phyloP scores from a whole-genome alignment of 2,797 vertebrate species.

The Ibycter americanus region DNA sequence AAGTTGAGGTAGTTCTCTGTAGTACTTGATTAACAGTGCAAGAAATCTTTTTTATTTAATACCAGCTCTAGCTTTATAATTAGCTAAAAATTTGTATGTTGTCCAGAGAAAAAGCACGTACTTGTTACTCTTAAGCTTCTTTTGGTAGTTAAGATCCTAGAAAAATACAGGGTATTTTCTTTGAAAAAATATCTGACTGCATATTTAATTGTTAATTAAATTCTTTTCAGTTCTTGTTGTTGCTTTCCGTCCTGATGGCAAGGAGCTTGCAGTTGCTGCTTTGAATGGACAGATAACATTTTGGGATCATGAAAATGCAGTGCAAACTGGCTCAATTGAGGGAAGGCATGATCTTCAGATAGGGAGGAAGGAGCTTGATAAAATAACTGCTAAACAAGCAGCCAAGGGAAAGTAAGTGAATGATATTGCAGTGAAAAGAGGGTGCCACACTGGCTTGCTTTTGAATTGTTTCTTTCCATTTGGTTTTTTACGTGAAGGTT shows the following conservation, averaged over 20 bases:
- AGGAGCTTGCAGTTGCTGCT: slow-evolving; percentile 89
- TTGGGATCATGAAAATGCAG: slow-evolving; percentile 87
- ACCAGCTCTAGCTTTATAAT: neutral
- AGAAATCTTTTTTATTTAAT: neutral
- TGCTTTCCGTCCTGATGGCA: slow-evolving; percentile 89
- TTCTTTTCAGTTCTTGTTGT: slow-evolving; percentile 82
- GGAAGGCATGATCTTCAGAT: slow-evolving; percentile 90
- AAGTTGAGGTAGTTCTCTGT: neutral
- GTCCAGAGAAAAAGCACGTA: neutral
- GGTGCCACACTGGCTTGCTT: neutral
- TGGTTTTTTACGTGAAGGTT: neutral
- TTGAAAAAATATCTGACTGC: neutral
- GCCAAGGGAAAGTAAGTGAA: slow-evolving; percentile 93
- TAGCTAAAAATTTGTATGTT: neutral
- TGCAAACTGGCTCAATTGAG: slow-evolving; percentile 85
- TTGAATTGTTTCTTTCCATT: neutral
- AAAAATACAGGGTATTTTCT: neutral
- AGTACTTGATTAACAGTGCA: neutral
- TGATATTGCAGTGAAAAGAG: neutral
- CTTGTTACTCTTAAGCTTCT: neutral
- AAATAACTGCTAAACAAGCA: slow-evolving; percentile 92
- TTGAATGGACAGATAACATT: slow-evolving; percentile 92
- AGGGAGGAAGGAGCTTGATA: slow-evolving; percentile 93
- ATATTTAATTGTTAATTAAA: neutral
- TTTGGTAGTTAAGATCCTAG: neutral